Conservation (phyloP, 2,797 vertebrate species). For the Echeneis naucrates region DNA sequence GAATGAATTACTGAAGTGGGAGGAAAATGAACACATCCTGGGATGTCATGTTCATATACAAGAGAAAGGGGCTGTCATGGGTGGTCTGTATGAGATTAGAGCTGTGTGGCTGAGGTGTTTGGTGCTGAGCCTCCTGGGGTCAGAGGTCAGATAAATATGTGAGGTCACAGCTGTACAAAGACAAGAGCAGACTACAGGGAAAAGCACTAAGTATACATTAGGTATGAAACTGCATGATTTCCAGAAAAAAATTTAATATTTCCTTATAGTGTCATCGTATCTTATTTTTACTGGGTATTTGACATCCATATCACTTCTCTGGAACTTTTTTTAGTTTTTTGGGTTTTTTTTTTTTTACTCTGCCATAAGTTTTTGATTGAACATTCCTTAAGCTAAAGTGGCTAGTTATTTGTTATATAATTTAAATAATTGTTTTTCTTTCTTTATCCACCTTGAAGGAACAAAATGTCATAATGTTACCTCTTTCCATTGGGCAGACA, state of each 20-base stretch:
- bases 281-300: neutral
- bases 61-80: constrained; percentile 6
- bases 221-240: neutral
- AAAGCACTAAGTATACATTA: constrained; percentile 8
- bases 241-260: neutral
- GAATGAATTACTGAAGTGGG: constrained; percentile 34
- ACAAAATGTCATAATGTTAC: neutral
- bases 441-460: neutral
- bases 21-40: constrained; percentile 24
- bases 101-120: constrained; percentile 10
- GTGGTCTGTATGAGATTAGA: constrained; percentile 28
- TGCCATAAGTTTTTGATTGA: neutral
- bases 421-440: no score
- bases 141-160: constrained; percentile 29
- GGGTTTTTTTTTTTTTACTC: no score
- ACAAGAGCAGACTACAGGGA: constrained; percentile 4
- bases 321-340: neutral
- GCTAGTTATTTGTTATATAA: no score
- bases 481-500: no score
- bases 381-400: no score
- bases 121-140: constrained; percentile 18
- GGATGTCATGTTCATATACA: constrained; percentile 24
- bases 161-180: constrained; percentile 25
- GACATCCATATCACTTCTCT: neutral
- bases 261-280: neutral